Evolutionary conservation across 2,888 invertebrate genomes (phyloP).

Genomic region (Pyrocoelia pectoralis): DNA sequence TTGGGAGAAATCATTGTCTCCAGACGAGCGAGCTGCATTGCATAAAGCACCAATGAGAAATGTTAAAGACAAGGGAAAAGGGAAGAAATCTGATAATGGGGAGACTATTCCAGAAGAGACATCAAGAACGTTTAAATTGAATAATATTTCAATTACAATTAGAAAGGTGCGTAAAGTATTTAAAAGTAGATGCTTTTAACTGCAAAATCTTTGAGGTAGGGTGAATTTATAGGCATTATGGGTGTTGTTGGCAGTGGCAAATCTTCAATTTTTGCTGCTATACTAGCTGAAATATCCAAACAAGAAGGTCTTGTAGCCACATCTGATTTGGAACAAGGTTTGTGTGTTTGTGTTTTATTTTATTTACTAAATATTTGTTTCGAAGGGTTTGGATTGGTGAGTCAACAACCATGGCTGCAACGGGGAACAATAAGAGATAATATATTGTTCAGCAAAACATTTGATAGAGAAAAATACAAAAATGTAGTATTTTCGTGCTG

Average conservation of each 20-base stretch:
- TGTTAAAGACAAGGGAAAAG: constrained; percentile 64
- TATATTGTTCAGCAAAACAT: constrained; percentile 89
- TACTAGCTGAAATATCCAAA: constrained; percentile 85
- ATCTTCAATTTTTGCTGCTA: constrained; percentile 82
- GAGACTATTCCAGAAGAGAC: constrained; percentile 27
- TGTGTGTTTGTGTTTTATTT: no score
- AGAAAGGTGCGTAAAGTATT: constrained; percentile 54
- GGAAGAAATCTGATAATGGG: constrained; percentile 52
- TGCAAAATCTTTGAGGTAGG: constrained; percentile 60
- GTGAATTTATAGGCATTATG: constrained; percentile 84
- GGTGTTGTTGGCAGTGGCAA: constrained; percentile 94
- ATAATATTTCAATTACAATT: constrained; percentile 56
- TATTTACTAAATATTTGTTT: not conserved
- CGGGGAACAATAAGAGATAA: constrained; percentile 91
- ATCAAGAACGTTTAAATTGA: constrained; percentile 52
- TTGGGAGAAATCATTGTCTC: constrained; percentile 63
- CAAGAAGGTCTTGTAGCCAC: constrained; percentile 74
- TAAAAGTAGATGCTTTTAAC: not conserved
- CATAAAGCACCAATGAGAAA: constrained; percentile 50
- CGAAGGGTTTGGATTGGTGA: constrained; percentile 82
- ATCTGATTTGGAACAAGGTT: constrained; percentile 72
- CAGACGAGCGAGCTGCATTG: constrained; percentile 48
- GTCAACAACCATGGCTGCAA: constrained; percentile 93
- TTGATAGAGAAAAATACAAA: constrained; percentile 81
- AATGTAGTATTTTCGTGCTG: constrained; percentile 81